These are phyloP conservation scores for Nephrotoma appendiculata DNA, from an alignment of 2,888 invertebrate genomes.

Conservation along the genomic window DNA sequence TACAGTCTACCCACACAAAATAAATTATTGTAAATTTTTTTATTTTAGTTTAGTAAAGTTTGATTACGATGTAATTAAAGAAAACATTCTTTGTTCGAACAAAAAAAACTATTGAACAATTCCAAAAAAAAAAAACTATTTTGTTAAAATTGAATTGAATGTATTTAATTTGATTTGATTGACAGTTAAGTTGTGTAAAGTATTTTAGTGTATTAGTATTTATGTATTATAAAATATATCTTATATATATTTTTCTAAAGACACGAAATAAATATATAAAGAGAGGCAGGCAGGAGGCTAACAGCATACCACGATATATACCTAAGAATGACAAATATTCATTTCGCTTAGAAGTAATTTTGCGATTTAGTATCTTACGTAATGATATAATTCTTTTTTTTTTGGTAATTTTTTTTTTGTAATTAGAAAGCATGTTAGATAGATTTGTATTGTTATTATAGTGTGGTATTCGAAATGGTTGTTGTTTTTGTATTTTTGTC, in stretches of 20 bases:
- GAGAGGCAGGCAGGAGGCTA: neutral
- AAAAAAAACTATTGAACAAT: neutral
- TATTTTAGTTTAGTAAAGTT: neutral
- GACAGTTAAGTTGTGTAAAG: neutral
- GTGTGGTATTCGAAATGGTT: neutral
- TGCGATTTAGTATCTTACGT: neutral
- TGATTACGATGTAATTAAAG: neutral
- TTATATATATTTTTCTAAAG: neutral
- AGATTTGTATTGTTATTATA: neutral
- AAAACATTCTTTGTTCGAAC: neutral
- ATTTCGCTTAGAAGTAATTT: neutral
- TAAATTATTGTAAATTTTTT: neutral
- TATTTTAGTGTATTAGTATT: neutral
- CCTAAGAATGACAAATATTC: neutral
- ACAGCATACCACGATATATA: neutral
- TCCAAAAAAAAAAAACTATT: neutral
- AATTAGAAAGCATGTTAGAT: neutral
- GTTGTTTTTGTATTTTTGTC: neutral
- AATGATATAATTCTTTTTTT: neutral
- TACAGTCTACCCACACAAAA: neutral
- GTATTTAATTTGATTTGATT: neutral
- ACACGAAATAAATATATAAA: neutral
- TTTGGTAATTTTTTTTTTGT: neutral
- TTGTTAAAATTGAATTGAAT: neutral
- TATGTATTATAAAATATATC: neutral